Evolutionary conservation across 2,888 invertebrate genomes (phyloP), one percentile per base, ranked within the genome.

Genomic region (Melieria crassipennis): DNA sequence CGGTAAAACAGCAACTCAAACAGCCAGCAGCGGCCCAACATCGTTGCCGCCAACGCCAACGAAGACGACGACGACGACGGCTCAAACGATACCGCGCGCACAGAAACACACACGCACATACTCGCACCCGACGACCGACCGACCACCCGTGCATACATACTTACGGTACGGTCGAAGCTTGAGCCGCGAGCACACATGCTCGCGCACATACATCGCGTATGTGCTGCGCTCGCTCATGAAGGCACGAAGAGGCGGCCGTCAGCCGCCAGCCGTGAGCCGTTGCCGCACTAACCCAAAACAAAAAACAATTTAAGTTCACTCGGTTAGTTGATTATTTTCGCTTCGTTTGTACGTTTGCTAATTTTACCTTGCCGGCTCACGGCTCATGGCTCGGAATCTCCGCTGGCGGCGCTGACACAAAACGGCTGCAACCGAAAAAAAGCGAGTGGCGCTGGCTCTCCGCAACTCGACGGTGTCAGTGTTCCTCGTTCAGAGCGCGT

Each of bases 401-500:
- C 30, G 30, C 30, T 30, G 30, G 30, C 30, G 30, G 30, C 30
- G 30, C 30, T 30, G 30, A 30, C 30, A 30, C 30, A 30, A 30
- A 30, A 30, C 30, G 30, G 30, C 30, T 30, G 30, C 30, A 30
- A 30, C 30, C 30, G 30, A 30, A 30, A 30, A 30, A 67, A 58
- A 60, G n/a, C 58, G 48, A 52, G 48, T 48, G 56, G 63, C 48
- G 45, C 56, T 42, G 11, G 16, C 16, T 30, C 30, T 30, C 30
- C 30, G 30, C 30, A 30, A 30, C 30, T 70, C 60, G 65, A 47
- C 65, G 16, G 60, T 60, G 61, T 62, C 71, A 66, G 66, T 67
- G 55, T 55, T 69, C 42, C 52, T 69, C 48, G 55, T 55, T 46
- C 68, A 68, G 64, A 82, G 81, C 80, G 78, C 78, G 79, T 75